phyloP scores from a whole-genome alignment of 2,888 invertebrate genomes.

The Brachyptera risi region DNA sequence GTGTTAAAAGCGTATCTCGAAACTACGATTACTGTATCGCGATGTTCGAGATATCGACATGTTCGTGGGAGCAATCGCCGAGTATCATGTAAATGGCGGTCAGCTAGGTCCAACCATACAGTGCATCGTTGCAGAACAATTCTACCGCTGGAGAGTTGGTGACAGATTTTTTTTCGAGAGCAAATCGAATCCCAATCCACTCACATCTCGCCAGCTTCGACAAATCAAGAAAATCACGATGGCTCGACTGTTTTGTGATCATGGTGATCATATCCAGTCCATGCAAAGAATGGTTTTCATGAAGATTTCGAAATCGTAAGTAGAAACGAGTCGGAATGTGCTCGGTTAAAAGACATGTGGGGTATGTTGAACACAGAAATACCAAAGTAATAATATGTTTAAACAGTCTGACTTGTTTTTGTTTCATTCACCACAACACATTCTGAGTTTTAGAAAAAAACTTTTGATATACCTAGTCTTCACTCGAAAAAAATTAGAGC shows the following conservation, averaged over 20 bases:
- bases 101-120: constrained; percentile 16
- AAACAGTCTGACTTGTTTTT: too few relatives aligned
- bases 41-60: constrained; percentile 46
- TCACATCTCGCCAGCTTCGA: constrained; percentile 56
- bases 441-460: too few relatives aligned
- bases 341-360: too few relatives aligned
- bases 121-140: constrained; percentile 21
- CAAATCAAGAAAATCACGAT: constrained; percentile 74
- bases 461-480: too few relatives aligned
- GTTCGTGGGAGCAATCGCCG: constrained; percentile 43
- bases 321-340: too few relatives aligned
- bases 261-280: constrained; percentile 61
- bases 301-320: too few relatives aligned
- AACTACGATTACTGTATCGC: constrained; percentile 35
- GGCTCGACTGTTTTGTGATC: constrained; percentile 76
- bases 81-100: constrained; percentile 5
- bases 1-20: constrained; percentile 32
- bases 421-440: too few relatives aligned
- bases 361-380: too few relatives aligned
- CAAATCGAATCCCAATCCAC: not conserved
- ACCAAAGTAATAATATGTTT: too few relatives aligned
- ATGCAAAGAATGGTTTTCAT: constrained; percentile 52
- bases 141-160: constrained; percentile 23
- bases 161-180: constrained; percentile 21
- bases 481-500: too few relatives aligned